Base-by-base conservation (phyloP, 2,797 vertebrate genomes). In the Lacerta agilis region DNA sequence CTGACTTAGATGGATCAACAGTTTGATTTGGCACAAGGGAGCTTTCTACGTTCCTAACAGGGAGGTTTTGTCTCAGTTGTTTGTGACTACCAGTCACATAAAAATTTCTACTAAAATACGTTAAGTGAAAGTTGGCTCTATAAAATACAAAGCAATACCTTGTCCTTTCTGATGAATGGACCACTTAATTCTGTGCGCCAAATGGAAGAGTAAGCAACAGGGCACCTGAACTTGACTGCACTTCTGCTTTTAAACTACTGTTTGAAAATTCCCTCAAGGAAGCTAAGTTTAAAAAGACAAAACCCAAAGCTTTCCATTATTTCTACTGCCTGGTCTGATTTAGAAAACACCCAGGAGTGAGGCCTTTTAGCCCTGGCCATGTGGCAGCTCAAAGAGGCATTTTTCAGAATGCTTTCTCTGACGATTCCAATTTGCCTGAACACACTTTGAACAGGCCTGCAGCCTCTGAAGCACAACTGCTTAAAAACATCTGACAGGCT, bases 401-500 rank as follows among this genome's bases (percentile, higher is more conserved):
- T 79, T 41, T 78, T 17, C 29, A 2, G 4, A 55, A 10, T 0
- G 3, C 0, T 64, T 66, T 83, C 1, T 38, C 23, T 66, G 36
- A 5, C 73, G 7, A 80, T 86, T 78, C 41, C 61, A 80, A 64
- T 78, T n/a, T 8, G 76, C 11, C 78, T 82, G 17, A 29, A 38
- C 1, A 3, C 23, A 58, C 41, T 7, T 43, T 23, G 41, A 89
- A 85, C 82, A 89, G 20, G 61, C 72, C 82, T 71, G 58, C 72
- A 86, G 73, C 69, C 23, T 1, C 0, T 58, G 78, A 71, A 38
- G 72, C 15, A 67, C 0, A 75, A 66, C 11, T 17, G 23, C 75
- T 61, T 83, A 67, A 82, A 94, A 91, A 72, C 36, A 79, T 88
- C 71, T 88, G 86, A 86, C n/a, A 80, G 11, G 20, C 79, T 78